phyloP scores from a whole-genome alignment of 2,113 vertebrate species.

The Psittacara wagleri region DNA sequence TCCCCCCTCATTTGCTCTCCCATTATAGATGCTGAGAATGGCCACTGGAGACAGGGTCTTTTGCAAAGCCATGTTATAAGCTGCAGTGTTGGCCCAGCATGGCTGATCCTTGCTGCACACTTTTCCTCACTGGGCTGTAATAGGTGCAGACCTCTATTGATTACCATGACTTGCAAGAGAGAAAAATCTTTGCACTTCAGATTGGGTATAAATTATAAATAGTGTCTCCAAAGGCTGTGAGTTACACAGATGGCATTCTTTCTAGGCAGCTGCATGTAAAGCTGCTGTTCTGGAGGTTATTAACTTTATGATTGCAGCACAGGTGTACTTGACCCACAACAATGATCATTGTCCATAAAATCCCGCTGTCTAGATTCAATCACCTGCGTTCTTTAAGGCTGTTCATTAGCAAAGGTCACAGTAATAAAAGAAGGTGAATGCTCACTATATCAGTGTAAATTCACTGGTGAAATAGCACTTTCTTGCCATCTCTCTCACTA shows the following conservation, averaged over 20 bases:
- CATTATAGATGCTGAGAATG: neutral
- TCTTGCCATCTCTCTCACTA: neutral
- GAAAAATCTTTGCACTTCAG: slow-evolving; percentile 59
- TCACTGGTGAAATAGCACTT: slow-evolving; percentile 43
- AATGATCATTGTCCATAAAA: slow-evolving; percentile 69
- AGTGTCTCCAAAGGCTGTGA: slow-evolving; percentile 72
- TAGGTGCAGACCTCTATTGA: slow-evolving; percentile 75
- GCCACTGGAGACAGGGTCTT: neutral
- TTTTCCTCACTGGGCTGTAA: slow-evolving; percentile 71
- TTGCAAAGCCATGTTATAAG: neutral
- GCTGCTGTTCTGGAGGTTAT: slow-evolving; percentile 74
- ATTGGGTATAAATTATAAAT: slow-evolving; percentile 85
- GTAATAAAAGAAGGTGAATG: slow-evolving; percentile 83
- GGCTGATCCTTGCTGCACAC: slow-evolving; percentile 55
- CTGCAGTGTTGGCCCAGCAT: neutral
- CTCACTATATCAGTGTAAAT: slow-evolving; percentile 73
- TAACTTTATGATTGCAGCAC: slow-evolving; percentile 81
- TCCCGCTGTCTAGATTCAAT: slow-evolving; percentile 26
- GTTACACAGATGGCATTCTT: slow-evolving; percentile 71
- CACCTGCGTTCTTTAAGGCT: slow-evolving; percentile 53
- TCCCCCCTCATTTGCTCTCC: neutral
- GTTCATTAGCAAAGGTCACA: slow-evolving; percentile 83
- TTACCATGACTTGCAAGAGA: slow-evolving; percentile 64
- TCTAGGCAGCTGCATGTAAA: slow-evolving; percentile 70
- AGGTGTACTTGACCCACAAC: slow-evolving; percentile 82